Conservation (phyloP, 1,140 invertebrate genomes). For the Euglossa dilemma region DNA sequence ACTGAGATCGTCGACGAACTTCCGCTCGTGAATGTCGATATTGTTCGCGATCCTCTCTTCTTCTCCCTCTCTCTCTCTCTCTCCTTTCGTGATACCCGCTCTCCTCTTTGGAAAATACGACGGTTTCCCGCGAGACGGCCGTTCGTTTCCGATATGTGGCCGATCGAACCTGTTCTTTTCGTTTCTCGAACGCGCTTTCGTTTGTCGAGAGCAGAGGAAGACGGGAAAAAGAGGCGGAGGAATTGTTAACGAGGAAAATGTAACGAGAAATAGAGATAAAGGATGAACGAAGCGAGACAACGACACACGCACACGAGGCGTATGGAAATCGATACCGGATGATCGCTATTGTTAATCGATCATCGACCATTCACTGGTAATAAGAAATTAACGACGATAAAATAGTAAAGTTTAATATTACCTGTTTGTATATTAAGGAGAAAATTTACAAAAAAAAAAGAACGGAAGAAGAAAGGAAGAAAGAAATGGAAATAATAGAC, state of each 20-base stretch:
- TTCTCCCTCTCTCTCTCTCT: neutral
- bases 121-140: neutral
- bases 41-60: neutral
- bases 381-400: slow-evolving; percentile 54
- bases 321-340: slow-evolving; percentile 43
- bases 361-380: slow-evolving; percentile 33
- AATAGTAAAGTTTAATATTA: slow-evolving; percentile 66
- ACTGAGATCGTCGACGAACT: neutral
- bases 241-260: neutral
- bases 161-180: neutral
- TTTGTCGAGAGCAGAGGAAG: neutral
- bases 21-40: neutral
- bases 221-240: neutral
- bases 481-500: neutral
- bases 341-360: slow-evolving; percentile 40
- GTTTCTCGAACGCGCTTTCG: neutral
- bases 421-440: slow-evolving; percentile 69
- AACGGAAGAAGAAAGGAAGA: slow-evolving; percentile 36
- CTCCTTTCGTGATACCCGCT: neutral
- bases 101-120: neutral
- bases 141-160: neutral
- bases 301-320: slow-evolving; percentile 58
- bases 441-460: slow-evolving; percentile 46
- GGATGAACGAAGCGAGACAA: slow-evolving; percentile 41
- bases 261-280: slow-evolving; percentile 11